phyloP scores from a whole-genome alignment of 92 coral and sea anemone genomes.

The Meandrina meandrites region DNA sequence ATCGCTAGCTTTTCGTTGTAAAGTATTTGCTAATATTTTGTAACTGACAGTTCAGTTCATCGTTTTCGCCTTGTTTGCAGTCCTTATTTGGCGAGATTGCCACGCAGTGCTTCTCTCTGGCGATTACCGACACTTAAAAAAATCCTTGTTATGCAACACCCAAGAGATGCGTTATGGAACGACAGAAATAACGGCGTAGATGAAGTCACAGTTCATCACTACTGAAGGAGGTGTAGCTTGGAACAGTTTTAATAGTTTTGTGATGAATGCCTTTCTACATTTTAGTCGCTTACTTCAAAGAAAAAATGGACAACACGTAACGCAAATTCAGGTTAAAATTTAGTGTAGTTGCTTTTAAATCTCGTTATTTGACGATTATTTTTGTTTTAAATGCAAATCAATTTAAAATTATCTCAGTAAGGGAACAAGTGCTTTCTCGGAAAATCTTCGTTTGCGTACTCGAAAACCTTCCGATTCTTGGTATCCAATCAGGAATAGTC shows the following conservation, averaged over 20 bases:
- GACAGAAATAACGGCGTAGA: too few relatives aligned
- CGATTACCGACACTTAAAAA: not conserved
- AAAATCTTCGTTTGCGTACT: not conserved
- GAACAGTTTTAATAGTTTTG: not conserved
- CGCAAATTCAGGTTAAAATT: too few relatives aligned
- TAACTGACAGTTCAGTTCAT: not conserved
- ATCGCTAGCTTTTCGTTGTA: not conserved
- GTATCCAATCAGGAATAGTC: not conserved
- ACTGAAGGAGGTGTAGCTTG: not conserved
- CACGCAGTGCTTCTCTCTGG: not conserved
- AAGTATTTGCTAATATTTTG: not conserved
- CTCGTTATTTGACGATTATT: too few relatives aligned
- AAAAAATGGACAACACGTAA: too few relatives aligned
- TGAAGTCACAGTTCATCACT: not conserved
- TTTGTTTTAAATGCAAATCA: not conserved
- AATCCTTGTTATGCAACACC: not conserved
- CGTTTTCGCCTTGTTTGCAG: not conserved
- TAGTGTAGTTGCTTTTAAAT: not conserved
- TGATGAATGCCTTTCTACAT: too few relatives aligned
- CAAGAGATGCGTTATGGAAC: not conserved
- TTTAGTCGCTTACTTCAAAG: too few relatives aligned
- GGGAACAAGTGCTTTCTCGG: not conserved
- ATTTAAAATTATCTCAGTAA: not conserved
- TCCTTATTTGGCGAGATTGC: not conserved
- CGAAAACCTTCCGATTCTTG: not conserved